Conservation (phyloP, 2,113 vertebrate species). For the Microcebus murinus region DNA sequence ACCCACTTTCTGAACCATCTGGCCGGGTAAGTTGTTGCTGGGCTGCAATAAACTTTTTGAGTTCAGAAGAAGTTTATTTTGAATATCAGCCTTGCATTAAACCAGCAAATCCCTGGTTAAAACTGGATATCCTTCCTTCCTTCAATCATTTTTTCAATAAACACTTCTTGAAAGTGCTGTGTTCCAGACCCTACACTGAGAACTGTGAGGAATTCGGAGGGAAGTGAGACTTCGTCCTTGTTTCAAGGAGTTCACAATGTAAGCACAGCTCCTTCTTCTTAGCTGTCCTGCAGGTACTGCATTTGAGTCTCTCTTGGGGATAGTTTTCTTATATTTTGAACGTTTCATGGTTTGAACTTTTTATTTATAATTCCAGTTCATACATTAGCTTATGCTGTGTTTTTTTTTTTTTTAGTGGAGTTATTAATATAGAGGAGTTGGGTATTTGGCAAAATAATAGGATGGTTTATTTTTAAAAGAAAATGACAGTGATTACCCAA, state of each 20-base stretch:
- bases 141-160: not conserved
- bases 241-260: not conserved
- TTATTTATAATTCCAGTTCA: not conserved
- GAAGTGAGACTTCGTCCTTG: not conserved
- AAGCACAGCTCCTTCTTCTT: not conserved
- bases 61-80: not conserved
- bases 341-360: not conserved
- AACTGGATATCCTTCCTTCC: not conserved
- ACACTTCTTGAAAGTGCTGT: not conserved
- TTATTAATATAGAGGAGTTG: conserved; percentile 4
- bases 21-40: not conserved
- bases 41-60: too few species aligned
- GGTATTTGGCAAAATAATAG: not conserved
- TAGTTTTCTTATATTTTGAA: not conserved
- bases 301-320: not conserved
- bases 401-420: not conserved
- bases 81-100: not conserved
- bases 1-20: not conserved
- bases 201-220: not conserved
- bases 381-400: not conserved
- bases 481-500: not conserved
- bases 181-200: not conserved
- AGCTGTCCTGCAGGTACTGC: not conserved
- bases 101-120: not conserved
- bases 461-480: not conserved